Evolutionary conservation across 1,140 invertebrate species (phyloP).

Genomic region (Onthophagus taurus): DNA sequence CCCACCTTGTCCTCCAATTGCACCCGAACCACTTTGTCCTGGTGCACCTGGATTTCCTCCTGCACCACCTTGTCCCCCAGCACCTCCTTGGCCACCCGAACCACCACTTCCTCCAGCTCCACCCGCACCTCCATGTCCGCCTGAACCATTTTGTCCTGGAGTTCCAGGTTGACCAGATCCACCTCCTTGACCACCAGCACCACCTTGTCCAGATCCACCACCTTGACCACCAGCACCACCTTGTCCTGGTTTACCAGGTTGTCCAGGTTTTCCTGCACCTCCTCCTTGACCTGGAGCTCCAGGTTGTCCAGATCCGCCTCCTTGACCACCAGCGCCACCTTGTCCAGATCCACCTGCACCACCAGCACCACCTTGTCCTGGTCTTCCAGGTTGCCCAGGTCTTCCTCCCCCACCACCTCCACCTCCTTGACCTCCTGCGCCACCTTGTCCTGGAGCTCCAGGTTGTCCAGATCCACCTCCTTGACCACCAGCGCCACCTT

Average conservation of each 20-base stretch:
- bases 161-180: conserved; percentile 19
- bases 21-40: conserved; percentile 13
- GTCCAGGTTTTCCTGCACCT: conserved; percentile 19
- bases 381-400: conserved; percentile 15
- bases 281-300: conserved; percentile 21
- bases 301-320: conserved; percentile 10
- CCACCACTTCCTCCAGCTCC: too few relatives aligned
- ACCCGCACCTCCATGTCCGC: too few relatives aligned
- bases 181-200: conserved; percentile 13
- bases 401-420: conserved; percentile 4
- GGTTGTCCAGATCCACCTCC: conserved; percentile 17
- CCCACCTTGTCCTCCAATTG: conserved; percentile 1
- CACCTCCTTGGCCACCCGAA: conserved; percentile 15
- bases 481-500: conserved; percentile 19
- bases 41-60: conserved; percentile 17
- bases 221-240: conserved; percentile 12
- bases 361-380: conserved; percentile 13
- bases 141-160: too few relatives aligned
- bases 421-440: conserved; percentile 1
- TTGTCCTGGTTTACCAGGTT: conserved; percentile 24
- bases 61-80: conserved; percentile 18
- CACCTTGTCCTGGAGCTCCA: conserved; percentile 13
- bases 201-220: conserved; percentile 11
- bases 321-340: conserved; percentile 1
- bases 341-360: conserved; percentile 3